Conservation (phyloP, 2,113 vertebrate species). For the Capreolus pygargus region DNA sequence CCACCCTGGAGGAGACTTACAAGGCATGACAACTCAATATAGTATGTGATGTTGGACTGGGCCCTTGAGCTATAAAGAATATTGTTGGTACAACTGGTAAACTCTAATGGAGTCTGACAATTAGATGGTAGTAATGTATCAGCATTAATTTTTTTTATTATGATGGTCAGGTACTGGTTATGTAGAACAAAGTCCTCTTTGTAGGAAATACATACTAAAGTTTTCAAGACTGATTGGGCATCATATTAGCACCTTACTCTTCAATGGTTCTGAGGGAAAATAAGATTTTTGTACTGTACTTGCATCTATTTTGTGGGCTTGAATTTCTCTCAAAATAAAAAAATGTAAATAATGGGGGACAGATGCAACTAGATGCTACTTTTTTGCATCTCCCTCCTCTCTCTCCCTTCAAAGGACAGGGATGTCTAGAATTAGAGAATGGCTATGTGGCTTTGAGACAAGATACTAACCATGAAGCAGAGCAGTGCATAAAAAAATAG, state of each 20-base stretch:
- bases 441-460: background rate
- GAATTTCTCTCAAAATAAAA: background rate
- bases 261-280: background rate
- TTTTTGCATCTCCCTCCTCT: background rate
- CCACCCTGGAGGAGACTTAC: background rate
- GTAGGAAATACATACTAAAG: background rate
- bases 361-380: background rate
- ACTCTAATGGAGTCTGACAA: background rate
- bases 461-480: background rate
- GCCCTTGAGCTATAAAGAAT: background rate
- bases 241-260: background rate
- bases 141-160: background rate
- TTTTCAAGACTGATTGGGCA: background rate
- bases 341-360: background rate
- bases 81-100: background rate
- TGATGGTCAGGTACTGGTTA: background rate
- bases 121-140: background rate
- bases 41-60: background rate
- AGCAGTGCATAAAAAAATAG: background rate
- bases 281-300: background rate
- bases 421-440: background rate
- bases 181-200: background rate
- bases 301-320: background rate
- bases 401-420: background rate
- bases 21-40: background rate